phyloP scores from a whole-genome alignment of 1,140 invertebrate genomes.

The Colletes latitarsis region DNA sequence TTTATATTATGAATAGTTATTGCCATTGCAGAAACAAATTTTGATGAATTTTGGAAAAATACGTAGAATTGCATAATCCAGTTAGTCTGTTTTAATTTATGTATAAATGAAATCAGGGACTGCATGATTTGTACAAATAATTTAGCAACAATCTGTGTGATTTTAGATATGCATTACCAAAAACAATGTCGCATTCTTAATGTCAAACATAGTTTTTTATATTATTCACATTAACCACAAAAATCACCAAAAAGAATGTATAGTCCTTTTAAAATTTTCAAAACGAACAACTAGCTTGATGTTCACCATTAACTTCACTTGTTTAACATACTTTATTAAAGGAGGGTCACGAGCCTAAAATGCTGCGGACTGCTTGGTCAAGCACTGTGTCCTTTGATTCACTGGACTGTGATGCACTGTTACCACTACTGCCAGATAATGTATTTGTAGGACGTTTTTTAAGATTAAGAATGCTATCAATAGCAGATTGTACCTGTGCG shows the following conservation, averaged over 20 bases:
- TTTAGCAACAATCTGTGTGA: slow-evolving; percentile 52
- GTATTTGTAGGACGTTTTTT: slow-evolving; percentile 80
- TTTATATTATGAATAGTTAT: slow-evolving; percentile 71
- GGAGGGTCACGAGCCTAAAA: slow-evolving; percentile 82
- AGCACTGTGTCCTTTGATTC: slow-evolving; percentile 79
- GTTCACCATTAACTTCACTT: slow-evolving; percentile 65
- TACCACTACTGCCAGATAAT: slow-evolving; percentile 43
- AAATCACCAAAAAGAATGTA: slow-evolving; percentile 54
- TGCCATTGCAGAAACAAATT: slow-evolving; percentile 71
- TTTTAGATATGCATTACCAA: slow-evolving; percentile 46
- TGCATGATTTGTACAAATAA: slow-evolving; percentile 61
- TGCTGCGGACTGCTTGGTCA: slow-evolving; percentile 83
- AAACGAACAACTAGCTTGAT: slow-evolving; percentile 50
- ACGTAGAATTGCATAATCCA: slow-evolving; percentile 48
- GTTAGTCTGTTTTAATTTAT: slow-evolving; percentile 48
- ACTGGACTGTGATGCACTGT: slow-evolving; percentile 56
- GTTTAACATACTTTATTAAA: slow-evolving; percentile 79
- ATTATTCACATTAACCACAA: slow-evolving; percentile 44
- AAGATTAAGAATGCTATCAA: slow-evolving; percentile 89
- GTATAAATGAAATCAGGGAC: slow-evolving; percentile 57
- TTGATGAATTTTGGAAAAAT: slow-evolving; percentile 47
- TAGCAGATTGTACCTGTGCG: slow-evolving; percentile 89
- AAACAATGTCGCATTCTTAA: slow-evolving; percentile 40
- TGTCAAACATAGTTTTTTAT: slow-evolving; percentile 47
- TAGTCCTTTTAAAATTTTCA: slow-evolving; percentile 42